A percentile compares a stretch with the other conserved stretches of the same genome.
phyloP scores from a whole-genome alignment of 2,113 vertebrate genomes.

The Oxygymnocypris stewartii region DNA sequence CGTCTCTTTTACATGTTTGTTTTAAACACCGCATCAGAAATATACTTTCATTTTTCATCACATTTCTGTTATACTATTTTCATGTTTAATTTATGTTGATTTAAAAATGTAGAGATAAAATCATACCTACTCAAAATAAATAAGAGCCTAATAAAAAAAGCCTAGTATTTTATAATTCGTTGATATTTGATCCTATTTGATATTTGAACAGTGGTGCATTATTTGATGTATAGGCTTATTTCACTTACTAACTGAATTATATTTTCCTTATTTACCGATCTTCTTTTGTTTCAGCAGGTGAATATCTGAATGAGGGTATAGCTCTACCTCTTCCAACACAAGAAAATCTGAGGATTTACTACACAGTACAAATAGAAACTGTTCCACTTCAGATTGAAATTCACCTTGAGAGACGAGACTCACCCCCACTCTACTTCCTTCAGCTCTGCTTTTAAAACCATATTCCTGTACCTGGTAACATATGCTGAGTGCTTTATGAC shows the following conservation, averaged over 20 bases:
- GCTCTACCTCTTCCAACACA: background rate
- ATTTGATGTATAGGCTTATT: background rate
- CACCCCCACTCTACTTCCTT: background rate
- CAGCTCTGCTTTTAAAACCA: slow-evolving; percentile 18
- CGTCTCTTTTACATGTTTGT: background rate
- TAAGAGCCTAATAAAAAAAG: too few relatives aligned
- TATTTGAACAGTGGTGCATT: background rate
- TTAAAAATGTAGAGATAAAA: background rate
- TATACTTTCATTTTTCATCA: background rate
- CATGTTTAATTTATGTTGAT: background rate
- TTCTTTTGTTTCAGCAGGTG: background rate
- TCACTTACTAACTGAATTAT: background rate
- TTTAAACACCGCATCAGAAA: background rate
- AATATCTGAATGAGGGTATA: background rate
- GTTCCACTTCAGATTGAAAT: slow-evolving; percentile 27
- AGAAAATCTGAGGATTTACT: background rate
- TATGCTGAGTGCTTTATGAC: background rate
- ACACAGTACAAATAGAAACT: background rate
- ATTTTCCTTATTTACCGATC: background rate
- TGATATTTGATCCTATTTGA: background rate
- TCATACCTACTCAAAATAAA: background rate
- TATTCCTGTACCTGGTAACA: background rate
- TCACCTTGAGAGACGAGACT: slow-evolving; percentile 17
- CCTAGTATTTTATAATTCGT: background rate
- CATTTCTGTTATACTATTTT: background rate